phyloP scores from a whole-genome alignment of 1,140 invertebrate genomes.

The Diorhabda elongata region DNA sequence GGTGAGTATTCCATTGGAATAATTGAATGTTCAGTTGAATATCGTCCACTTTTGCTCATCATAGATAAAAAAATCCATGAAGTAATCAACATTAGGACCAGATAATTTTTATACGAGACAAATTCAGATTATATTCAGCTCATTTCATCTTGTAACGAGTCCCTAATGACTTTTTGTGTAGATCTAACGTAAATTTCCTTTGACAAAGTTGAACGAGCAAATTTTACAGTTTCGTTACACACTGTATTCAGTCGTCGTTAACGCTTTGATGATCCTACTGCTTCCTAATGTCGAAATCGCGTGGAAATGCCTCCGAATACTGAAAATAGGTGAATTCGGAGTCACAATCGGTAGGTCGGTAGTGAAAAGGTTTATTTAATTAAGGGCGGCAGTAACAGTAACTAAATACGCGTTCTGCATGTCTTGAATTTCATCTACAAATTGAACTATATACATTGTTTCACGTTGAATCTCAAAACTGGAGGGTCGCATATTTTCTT shows the following conservation, averaged over 20 bases:
- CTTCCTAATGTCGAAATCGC: not conserved
- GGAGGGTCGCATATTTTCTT: no score
- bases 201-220: no score
- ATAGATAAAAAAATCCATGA: no score
- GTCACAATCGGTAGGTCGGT: constrained; percentile 20
- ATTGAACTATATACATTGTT: constrained; percentile 7
- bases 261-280: not conserved
- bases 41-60: no score
- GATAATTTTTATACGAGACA: no score
- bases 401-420: constrained; percentile 34
- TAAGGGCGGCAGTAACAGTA: constrained; percentile 39
- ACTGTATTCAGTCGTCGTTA: not conserved
- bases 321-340: constrained; percentile 28
- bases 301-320: constrained; percentile 22
- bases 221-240: no score
- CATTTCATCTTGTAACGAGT: no score
- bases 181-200: no score
- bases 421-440: constrained; percentile 19
- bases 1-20: not conserved
- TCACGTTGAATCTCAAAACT: not conserved
- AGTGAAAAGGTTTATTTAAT: constrained; percentile 36
- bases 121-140: no score
- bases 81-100: no score
- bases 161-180: no score
- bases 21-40: no score